Base-by-base conservation (phyloP, 2,888 invertebrate species). In the Diaprepes abbreviatus region DNA sequence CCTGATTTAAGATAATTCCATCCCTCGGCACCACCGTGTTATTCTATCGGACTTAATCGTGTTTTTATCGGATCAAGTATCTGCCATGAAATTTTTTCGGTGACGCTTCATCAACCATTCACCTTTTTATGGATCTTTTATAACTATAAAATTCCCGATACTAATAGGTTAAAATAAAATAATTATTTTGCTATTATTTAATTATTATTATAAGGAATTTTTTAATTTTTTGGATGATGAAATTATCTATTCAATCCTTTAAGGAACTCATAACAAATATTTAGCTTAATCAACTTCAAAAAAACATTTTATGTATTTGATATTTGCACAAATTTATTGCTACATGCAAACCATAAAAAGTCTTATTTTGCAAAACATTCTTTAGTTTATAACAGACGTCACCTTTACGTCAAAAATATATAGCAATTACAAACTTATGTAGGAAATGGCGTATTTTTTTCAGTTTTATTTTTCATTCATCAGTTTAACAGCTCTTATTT, bases 1-100 rank as follows among this genome's bases (percentile, higher is more conserved):
- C 54, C 65, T 65, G 70, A 70, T 70, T 65, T 58, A 40, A 70
- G 70, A 70, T 70, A 70, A 70, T 52, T 59, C 60, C 65, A 65
- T 70, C 65, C 64, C 60, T 35, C 31, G 70, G 70, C 70, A 65
- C 54, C 65, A 43, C 19, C 58, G 70, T 38, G 64, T 59, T 54
- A 60, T 70, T 65, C 65, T 70, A 70, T 70, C 70, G 65, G 65
- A 55, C 64, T 69, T 40, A 59, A 69, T 69, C 68, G 70, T 24
- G 54, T 54, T 38, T 58, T 70, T 70, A 70, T 70, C 70, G 60
- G 70, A 58, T 64, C 59, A 59, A 60, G 40, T 68, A 67, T 71
- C 63, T 63, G 55, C 67, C 43, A 63, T 57, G 59, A 67, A 68
- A 55, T 64, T 60, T 64, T 59, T 71, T 66, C 59, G 45, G 35